phyloP scores from a whole-genome alignment of 2,888 invertebrate genomes.

The Luperina nickerlii region DNA sequence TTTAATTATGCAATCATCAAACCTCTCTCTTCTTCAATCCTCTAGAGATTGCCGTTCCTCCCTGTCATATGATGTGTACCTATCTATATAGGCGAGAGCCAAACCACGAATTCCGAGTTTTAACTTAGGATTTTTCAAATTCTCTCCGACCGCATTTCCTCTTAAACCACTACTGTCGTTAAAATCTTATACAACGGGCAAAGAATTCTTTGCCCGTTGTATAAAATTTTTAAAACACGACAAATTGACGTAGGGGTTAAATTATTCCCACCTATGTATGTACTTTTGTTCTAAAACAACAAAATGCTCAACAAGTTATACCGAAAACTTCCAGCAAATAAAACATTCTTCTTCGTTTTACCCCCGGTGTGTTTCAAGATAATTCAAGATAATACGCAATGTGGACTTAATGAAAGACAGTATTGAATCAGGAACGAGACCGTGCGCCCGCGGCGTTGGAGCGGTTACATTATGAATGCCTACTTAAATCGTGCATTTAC shows the following conservation, averaged over 20 bases:
- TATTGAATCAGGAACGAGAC: slow-evolving; percentile 52
- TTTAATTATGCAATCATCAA: neutral
- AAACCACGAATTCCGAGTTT: no score
- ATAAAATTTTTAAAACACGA: no score
- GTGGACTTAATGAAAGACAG: slow-evolving; percentile 52
- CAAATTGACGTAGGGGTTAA: no score
- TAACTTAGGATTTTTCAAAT: no score
- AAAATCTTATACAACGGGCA: no score
- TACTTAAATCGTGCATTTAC: neutral
- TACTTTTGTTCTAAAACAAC: slow-evolving; percentile 1
- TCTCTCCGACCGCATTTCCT: no score
- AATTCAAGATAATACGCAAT: slow-evolving; percentile 54
- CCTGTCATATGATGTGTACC: neutral
- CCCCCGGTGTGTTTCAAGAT: slow-evolving; percentile 40
- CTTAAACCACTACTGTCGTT: no score
- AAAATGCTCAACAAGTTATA: neutral
- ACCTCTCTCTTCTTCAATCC: neutral
- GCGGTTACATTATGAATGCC: slow-evolving; percentile 32
- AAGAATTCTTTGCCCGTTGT: no score
- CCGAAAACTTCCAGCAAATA: slow-evolving; percentile 17
- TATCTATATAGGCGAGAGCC: no score
- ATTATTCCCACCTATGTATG: no score
- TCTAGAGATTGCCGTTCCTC: neutral
- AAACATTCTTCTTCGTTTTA: slow-evolving; percentile 32
- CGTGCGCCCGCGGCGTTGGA: slow-evolving; percentile 15